Percentiles rank a stretch among this genome's conserved stretches.
phyloP scores from a whole-genome alignment of 2,113 vertebrate genomes.

The Laticauda colubrina region DNA sequence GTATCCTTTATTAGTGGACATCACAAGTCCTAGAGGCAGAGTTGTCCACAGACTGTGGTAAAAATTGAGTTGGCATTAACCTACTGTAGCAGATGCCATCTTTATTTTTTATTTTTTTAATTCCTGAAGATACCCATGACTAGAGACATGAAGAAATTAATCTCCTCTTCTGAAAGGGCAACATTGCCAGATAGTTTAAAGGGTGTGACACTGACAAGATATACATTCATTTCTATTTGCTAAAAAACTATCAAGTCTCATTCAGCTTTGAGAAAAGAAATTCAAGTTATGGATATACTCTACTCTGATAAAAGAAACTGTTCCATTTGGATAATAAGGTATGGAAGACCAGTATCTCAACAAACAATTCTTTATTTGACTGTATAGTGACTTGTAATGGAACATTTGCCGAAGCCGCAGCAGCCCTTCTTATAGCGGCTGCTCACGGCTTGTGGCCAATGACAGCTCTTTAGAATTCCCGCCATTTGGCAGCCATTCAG shows the following conservation, averaged over 20 bases:
- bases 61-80: neutral
- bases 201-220: neutral
- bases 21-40: neutral
- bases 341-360: too few species aligned
- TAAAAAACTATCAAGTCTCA: neutral
- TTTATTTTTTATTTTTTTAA: neutral
- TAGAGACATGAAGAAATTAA: neutral
- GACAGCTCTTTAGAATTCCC: too few species aligned
- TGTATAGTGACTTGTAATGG: too few species aligned
- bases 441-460: too few species aligned
- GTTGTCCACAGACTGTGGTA: neutral
- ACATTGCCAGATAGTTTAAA: neutral
- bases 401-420: too few species aligned
- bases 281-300: conserved; percentile 30
- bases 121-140: neutral
- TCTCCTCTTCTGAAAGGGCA: neutral
- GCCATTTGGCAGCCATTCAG: too few species aligned
- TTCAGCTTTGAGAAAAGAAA: neutral
- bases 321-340: too few species aligned
- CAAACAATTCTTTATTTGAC: too few species aligned
- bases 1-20: neutral
- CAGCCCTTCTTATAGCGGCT: too few species aligned
- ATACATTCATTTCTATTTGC: neutral
- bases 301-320: fast-evolving
- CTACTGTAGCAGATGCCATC: neutral